phyloP scores from a whole-genome alignment of 2,888 invertebrate species.

The Xestia sexstrigata region DNA sequence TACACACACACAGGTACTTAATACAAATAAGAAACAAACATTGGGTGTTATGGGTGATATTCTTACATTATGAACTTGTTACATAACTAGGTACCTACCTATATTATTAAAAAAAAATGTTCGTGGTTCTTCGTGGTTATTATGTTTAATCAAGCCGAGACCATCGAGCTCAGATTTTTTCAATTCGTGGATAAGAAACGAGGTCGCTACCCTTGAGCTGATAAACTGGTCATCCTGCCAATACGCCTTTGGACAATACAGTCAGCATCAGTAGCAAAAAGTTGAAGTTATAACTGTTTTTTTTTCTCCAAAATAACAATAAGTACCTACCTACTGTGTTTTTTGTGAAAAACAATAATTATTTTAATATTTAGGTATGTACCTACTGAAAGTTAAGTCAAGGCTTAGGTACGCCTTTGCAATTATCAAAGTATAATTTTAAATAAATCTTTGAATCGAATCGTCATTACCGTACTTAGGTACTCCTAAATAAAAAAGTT shows the following conservation, averaged over 20 bases:
- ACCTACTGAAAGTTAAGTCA: no score
- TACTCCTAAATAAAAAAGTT: background rate
- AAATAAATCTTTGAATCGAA: conserved; percentile 1
- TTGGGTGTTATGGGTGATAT: background rate
- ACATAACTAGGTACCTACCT: background rate
- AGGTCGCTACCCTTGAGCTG: conserved; percentile 2
- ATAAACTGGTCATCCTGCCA: background rate
- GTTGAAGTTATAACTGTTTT: background rate
- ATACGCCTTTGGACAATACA: background rate
- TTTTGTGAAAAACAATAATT: no score
- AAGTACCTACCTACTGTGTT: no score
- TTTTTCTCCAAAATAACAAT: background rate
- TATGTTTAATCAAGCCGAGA: background rate
- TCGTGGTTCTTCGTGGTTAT: background rate
- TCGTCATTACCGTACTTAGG: background rate
- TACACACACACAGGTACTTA: background rate
- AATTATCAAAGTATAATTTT: background rate
- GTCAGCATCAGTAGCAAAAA: background rate
- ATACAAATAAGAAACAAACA: conserved; percentile 3
- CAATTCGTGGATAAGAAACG: background rate
- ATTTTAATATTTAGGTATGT: background rate
- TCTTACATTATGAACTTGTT: background rate
- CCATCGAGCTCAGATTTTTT: background rate
- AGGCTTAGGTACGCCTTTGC: background rate
- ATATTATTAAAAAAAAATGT: background rate